A percentile compares a stretch with the other conserved stretches of the same genome.
Conservation (phyloP, 2,888 invertebrate genomes). For the Punctoribates punctum region DNA sequence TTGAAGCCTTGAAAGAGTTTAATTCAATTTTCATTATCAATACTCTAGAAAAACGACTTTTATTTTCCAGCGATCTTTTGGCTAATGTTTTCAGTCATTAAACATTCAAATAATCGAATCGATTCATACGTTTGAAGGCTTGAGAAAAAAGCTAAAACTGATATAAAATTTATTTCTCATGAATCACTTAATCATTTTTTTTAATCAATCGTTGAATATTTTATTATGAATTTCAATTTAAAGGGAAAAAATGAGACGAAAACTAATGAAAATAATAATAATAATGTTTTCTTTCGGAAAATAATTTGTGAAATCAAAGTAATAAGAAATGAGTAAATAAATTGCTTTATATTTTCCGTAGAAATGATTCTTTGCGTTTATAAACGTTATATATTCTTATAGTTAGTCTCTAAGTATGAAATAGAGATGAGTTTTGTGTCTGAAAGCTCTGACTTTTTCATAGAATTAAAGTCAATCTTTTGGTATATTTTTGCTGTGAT, state of each 20-base stretch:
- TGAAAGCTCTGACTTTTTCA: not conserved
- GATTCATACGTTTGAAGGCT: not conserved
- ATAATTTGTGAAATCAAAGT: too few species aligned
- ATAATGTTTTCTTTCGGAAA: too few species aligned
- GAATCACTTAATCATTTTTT: not conserved
- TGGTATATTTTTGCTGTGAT: conserved; percentile 10
- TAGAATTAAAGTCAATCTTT: conserved; percentile 13
- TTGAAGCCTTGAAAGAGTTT: not conserved
- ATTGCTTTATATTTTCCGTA: too few species aligned
- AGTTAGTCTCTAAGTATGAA: not conserved
- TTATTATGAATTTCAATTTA: not conserved
- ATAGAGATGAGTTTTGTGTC: conserved; percentile 5
- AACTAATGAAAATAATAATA: too few species aligned
- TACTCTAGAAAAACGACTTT: not conserved
- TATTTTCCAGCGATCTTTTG: not conserved
- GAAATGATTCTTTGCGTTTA: not conserved
- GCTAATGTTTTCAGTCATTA: not conserved
- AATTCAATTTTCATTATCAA: conserved; percentile 18
- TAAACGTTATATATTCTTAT: too few species aligned
- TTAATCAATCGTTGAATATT: not conserved
- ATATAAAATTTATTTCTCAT: not conserved
- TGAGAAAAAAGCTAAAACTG: not conserved
- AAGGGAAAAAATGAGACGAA: not conserved
- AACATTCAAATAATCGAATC: conserved; percentile 8
- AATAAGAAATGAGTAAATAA: too few species aligned